Percentiles rank a stretch among this genome's conserved stretches.
Evolutionary conservation across 2,888 invertebrate species (phyloP).

Genomic region (Pteria penguin): DNA sequence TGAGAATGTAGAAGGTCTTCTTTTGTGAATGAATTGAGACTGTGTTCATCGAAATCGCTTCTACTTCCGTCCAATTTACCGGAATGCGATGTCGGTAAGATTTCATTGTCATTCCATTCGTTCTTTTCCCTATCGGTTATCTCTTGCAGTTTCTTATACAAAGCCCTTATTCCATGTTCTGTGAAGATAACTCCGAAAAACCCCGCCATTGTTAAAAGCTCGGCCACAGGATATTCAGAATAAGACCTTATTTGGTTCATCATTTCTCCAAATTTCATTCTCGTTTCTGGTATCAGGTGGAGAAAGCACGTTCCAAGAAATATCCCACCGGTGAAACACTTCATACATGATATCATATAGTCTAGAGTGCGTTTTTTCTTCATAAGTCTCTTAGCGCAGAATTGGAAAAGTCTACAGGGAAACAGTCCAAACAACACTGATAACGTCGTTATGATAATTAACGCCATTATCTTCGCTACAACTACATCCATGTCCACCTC

Average conservation of each 20-base stretch:
- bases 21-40: slow-evolving; percentile 48
- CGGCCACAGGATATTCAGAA: slow-evolving; percentile 70
- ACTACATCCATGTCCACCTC: slow-evolving; percentile 71
- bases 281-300: slow-evolving; percentile 71
- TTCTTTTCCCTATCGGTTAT: slow-evolving; percentile 26
- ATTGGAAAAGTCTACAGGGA: slow-evolving; percentile 66
- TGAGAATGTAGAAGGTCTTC: slow-evolving; percentile 29
- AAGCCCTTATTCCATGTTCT: slow-evolving; percentile 68
- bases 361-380: slow-evolving; percentile 61
- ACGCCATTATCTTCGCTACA: slow-evolving; percentile 70
- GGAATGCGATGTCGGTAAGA: slow-evolving; percentile 36
- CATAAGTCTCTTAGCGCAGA: slow-evolving; percentile 61
- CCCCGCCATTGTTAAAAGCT: slow-evolving; percentile 71
- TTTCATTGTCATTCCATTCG: slow-evolving; percentile 35
- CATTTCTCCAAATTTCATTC: slow-evolving; percentile 66
- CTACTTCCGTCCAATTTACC: slow-evolving; percentile 23
- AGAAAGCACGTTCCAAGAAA: slow-evolving; percentile 72
- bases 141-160: slow-evolving; percentile 66
- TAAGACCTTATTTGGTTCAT: slow-evolving; percentile 66
- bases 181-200: slow-evolving; percentile 73
- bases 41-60: slow-evolving; percentile 48
- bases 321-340: slow-evolving; percentile 71
- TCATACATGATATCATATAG: slow-evolving; percentile 66
- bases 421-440: slow-evolving; percentile 68
- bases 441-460: slow-evolving; percentile 64